A percentile compares a stretch with the other conserved stretches of the same genome.
Conservation (phyloP, 1,140 invertebrate species). For the Euwallacea similis region DNA sequence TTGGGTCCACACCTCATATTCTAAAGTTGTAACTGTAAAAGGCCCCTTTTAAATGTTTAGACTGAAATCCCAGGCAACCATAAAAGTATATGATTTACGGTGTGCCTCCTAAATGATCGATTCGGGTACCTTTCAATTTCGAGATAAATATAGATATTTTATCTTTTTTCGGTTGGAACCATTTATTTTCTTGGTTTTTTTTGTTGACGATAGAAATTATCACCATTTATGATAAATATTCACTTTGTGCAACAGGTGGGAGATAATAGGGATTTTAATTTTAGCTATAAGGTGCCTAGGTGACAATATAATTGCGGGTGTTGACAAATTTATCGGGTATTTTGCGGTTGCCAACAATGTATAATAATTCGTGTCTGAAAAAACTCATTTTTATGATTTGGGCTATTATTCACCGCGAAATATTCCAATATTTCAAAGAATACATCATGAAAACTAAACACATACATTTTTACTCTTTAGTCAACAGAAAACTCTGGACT, state of each 20-base stretch:
- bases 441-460: no score
- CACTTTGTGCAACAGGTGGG: background rate
- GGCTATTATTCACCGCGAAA: no score
- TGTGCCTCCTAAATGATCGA: constrained; percentile 31
- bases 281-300: no score
- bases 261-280: no score
- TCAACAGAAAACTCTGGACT: no score
- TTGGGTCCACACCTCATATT: constrained; percentile 19
- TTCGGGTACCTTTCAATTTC: constrained; percentile 29
- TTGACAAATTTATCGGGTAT: no score
- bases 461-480: no score
- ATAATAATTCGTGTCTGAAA: no score
- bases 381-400: no score
- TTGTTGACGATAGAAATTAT: constrained; percentile 4
- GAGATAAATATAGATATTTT: constrained; percentile 36
- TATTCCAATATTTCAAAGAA: no score
- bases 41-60: constrained; percentile 30
- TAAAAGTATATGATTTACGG: constrained; percentile 38
- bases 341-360: no score
- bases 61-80: constrained; percentile 26
- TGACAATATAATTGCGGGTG: no score
- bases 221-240: background rate
- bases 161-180: constrained; percentile 10
- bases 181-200: constrained; percentile 28
- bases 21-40: constrained; percentile 30